phyloP scores from a whole-genome alignment of 2,113 vertebrate genomes.

The Probosciger aterrimus region DNA sequence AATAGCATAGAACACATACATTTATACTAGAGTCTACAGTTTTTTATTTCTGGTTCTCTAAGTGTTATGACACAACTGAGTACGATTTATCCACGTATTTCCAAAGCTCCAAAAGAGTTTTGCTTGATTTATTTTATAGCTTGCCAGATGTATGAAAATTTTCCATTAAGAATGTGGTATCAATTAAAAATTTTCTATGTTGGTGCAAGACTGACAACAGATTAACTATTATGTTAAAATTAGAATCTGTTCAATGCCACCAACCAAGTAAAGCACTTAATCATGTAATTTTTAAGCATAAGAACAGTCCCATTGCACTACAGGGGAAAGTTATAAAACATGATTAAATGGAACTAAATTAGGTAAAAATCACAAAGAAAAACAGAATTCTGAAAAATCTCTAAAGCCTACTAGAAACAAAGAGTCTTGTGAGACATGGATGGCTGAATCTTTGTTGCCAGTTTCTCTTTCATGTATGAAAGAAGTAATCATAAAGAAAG shows the following conservation, averaged over 20 bases:
- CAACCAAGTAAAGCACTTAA: not conserved
- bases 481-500: not conserved
- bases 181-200: not conserved
- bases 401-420: not conserved
- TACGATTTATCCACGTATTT: constrained; percentile 1
- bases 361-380: not conserved
- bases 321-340: not conserved
- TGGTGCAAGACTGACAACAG: not conserved
- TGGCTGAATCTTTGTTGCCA: not conserved
- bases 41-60: not conserved
- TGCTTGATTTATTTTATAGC: not conserved
- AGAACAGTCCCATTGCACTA: not conserved
- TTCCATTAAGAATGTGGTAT: not conserved
- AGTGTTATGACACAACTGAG: not conserved
- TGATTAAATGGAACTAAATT: constrained; percentile 3
- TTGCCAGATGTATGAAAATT: not conserved
- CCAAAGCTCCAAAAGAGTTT: not conserved
- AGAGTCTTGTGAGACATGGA: not conserved
- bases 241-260: not conserved
- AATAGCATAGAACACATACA: not conserved
- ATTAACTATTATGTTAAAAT: constrained; percentile 8
- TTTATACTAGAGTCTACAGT: not conserved
- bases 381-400: not conserved
- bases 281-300: not conserved
- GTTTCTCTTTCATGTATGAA: not conserved